Base-by-base conservation (phyloP, 2,797 vertebrate genomes). In the Babyrousa celebensis region DNA sequence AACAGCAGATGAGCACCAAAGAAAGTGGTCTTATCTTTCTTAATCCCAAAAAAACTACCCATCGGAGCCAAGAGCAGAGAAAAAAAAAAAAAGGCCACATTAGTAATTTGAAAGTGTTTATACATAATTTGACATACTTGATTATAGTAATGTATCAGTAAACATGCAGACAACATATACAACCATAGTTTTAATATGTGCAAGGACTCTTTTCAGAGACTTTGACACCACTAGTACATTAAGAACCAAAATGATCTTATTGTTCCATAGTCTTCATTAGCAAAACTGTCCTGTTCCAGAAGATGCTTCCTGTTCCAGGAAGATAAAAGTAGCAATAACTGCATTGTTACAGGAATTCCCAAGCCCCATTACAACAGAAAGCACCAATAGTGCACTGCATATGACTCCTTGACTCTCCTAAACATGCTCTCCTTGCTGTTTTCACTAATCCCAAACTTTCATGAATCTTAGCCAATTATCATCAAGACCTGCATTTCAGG, bases 151-250 rank as follows among this genome's bases (percentile, higher is more conserved):
- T 48, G 1, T 75, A 36, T 56, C 18, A 14, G 43, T 70, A 77
- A 71, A 63, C 27, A 32, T 43, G 40, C 43, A 94, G 84, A n/a
- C 40, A 87, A 85, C 21, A 82, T 72, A 89, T 89, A 23, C 17
- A 15, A 20, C 8, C 4, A 43, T 5, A 86, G 12, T 58, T 9
- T 84, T 14, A 54, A 5, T 29, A 40, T 60, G 32, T 74, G 6
- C 15, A 15, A 20, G 16, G 21, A 54, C 75, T 68, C 1, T 63
- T 65, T 68, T 85, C 60, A 86, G 21, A 58, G 63, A 58, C 6
- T 43, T 85, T 82, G 20, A 77, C 17, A 43, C 43, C 36, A 25
- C 11, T 52, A 32, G n/a, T 27, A 62, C 23, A 85, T 20, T 92
- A 56, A 87, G 29, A 90, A 71, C 12, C 17, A 58, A 72, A 75